These are phyloP conservation scores for Tachina grossa DNA, from an alignment of 2,888 invertebrate species.

Conservation along the genomic window DNA sequence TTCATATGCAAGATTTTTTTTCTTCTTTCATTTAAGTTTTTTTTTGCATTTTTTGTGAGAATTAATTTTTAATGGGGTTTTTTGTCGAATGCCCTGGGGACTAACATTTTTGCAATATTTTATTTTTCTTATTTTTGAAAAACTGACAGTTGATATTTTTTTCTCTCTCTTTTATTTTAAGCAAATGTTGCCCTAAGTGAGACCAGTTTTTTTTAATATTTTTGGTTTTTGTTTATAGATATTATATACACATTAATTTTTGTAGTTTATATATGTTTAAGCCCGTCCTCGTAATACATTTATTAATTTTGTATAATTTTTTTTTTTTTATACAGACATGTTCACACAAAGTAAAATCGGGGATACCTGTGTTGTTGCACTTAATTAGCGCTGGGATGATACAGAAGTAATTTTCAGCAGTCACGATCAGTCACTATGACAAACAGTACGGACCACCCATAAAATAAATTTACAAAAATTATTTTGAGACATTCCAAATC, in stretches of 20 bases:
- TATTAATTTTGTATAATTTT: slow-evolving; percentile 57
- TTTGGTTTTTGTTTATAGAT: slow-evolving; percentile 70
- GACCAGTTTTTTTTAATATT: slow-evolving; percentile 50
- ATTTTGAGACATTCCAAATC: no score
- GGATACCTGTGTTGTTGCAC: slow-evolving; percentile 31
- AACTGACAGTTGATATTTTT: slow-evolving; percentile 80
- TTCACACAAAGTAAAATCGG: slow-evolving; percentile 4
- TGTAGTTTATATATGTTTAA: slow-evolving; percentile 16
- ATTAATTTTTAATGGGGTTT: slow-evolving; percentile 79
- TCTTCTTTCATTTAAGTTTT: slow-evolving; percentile 43
- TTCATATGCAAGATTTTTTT: slow-evolving; percentile 64
- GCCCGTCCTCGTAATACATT: slow-evolving; percentile 43
- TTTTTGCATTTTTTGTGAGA: slow-evolving; percentile 75
- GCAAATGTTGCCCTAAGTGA: slow-evolving; percentile 63
- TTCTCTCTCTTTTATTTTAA: slow-evolving; percentile 42
- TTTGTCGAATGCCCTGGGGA: slow-evolving; percentile 67
- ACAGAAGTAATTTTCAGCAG: neutral
- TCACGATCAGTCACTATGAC: neutral
- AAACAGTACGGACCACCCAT: neutral
- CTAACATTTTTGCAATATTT: slow-evolving; percentile 74
- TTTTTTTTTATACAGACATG: slow-evolving; percentile 51
- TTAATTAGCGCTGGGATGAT: neutral
- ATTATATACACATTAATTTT: slow-evolving; percentile 73
- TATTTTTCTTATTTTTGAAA: slow-evolving; percentile 75
- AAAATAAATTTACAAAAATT: no score